These are phyloP conservation scores for Plebejus argus DNA, from an alignment of 2,888 invertebrate genomes.

Conservation along the genomic window DNA sequence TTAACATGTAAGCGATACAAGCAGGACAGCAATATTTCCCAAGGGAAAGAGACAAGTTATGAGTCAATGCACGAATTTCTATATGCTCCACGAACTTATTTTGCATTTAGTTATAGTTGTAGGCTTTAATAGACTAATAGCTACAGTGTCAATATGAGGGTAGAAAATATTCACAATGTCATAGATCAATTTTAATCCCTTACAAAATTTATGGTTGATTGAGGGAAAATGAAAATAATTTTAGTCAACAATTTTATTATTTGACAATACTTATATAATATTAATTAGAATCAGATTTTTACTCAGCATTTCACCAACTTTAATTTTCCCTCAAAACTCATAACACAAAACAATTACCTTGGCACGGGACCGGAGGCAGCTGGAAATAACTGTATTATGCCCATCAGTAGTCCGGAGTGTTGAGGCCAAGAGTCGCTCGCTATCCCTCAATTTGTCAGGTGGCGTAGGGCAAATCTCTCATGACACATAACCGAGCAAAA, in stretches of 20 bases:
- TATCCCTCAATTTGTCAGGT: constrained; percentile 63
- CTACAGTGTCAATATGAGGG: neutral
- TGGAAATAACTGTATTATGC: constrained; percentile 80
- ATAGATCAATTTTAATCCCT: neutral
- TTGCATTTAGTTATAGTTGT: too few species aligned
- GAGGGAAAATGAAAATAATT: constrained; percentile 2
- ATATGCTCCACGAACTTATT: too few species aligned
- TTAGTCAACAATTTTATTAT: too few species aligned
- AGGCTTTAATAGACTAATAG: neutral
- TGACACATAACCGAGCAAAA: constrained; percentile 76
- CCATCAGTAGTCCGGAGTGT: constrained; percentile 78
- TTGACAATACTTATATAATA: too few species aligned
- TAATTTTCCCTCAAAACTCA: constrained; percentile 48
- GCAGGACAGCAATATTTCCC: too few species aligned
- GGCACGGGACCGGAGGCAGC: constrained; percentile 50
- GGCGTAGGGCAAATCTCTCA: constrained; percentile 80
- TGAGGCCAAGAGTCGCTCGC: constrained; percentile 71
- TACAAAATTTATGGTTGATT: neutral
- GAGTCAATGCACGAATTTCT: too few species aligned
- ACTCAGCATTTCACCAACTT: neutral
- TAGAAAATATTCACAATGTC: neutral
- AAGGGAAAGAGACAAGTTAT: too few species aligned
- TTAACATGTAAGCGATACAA: too few species aligned
- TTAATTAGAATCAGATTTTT: too few species aligned
- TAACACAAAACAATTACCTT: constrained; percentile 64